phyloP scores from a whole-genome alignment of 1,140 invertebrate species.

The Thaumatotibia leucotreta region DNA sequence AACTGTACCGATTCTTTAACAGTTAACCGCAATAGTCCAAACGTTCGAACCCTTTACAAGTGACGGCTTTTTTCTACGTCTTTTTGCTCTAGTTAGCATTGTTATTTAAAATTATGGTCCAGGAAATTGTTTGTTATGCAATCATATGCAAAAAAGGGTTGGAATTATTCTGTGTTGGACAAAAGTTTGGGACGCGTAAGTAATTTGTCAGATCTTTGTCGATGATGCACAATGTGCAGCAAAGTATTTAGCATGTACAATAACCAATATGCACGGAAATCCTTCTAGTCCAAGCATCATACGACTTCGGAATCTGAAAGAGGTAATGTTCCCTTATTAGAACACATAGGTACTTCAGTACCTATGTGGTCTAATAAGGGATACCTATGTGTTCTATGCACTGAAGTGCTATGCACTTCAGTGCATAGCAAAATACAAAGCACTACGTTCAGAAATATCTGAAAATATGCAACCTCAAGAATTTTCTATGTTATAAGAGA shows the following conservation, averaged over 20 bases:
- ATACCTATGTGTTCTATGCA: no score
- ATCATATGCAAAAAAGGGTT: conserved; percentile 72
- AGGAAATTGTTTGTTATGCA: conserved; percentile 60
- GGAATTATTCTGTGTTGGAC: conserved; percentile 26
- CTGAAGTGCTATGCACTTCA: no score
- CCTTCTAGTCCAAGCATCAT: not conserved
- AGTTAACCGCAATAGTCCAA: conserved; percentile 67
- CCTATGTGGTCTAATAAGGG: no score
- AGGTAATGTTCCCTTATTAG: no score
- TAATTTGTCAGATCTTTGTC: conserved; percentile 26
- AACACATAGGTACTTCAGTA: no score
- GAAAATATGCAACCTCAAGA: no score
- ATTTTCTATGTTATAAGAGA: not conserved
- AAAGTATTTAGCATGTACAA: not conserved
- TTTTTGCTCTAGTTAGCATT: conserved; percentile 68
- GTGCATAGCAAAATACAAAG: no score
- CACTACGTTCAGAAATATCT: no score
- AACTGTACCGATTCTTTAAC: conserved; percentile 73
- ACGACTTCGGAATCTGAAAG: no score
- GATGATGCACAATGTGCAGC: not conserved
- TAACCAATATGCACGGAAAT: not conserved
- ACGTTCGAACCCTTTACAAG: conserved; percentile 62
- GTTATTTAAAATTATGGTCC: conserved; percentile 36
- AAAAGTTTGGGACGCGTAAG: conserved; percentile 24
- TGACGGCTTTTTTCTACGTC: conserved; percentile 41